A percentile compares a stretch with the other conserved stretches of the same genome.
phyloP scores from a whole-genome alignment of 92 coral and sea anemone genomes.

The Galaxea fascicularis region DNA sequence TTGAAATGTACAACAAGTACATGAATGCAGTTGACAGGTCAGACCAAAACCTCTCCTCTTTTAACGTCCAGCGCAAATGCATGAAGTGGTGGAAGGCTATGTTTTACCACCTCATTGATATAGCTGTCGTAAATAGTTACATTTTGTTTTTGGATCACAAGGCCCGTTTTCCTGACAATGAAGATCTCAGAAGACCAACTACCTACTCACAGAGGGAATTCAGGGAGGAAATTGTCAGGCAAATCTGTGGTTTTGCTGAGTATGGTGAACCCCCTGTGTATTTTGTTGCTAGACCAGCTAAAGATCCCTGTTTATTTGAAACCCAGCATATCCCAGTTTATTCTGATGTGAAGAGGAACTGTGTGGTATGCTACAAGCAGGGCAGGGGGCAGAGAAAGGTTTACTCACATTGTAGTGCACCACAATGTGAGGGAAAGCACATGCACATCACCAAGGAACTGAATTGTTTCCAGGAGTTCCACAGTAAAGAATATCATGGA shows the following conservation, averaged over 20 bases:
- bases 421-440: slow-evolving; percentile 55
- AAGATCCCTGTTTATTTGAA: slow-evolving; percentile 33
- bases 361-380: slow-evolving; percentile 68
- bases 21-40: too few species aligned
- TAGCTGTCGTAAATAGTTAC: too few species aligned
- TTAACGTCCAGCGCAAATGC: neutral
- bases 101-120: too few species aligned
- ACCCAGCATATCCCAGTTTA: slow-evolving; percentile 57
- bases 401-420: slow-evolving; percentile 58
- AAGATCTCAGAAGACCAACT: neutral
- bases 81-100: too few species aligned
- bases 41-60: neutral
- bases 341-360: slow-evolving; percentile 46
- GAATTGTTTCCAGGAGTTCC: too few species aligned
- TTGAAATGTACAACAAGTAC: too few species aligned
- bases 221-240: neutral
- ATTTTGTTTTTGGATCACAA: too few species aligned
- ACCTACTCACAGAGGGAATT: neutral
- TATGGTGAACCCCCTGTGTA: neutral
- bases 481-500: too few species aligned
- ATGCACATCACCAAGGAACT: slow-evolving; percentile 50
- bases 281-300: neutral
- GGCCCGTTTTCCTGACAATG: slow-evolving; percentile 4
- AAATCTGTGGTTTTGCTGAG: too few species aligned
- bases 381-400: slow-evolving; percentile 56